phyloP scores from a whole-genome alignment of 1,140 invertebrate species.

The Portunus trituberculatus region DNA sequence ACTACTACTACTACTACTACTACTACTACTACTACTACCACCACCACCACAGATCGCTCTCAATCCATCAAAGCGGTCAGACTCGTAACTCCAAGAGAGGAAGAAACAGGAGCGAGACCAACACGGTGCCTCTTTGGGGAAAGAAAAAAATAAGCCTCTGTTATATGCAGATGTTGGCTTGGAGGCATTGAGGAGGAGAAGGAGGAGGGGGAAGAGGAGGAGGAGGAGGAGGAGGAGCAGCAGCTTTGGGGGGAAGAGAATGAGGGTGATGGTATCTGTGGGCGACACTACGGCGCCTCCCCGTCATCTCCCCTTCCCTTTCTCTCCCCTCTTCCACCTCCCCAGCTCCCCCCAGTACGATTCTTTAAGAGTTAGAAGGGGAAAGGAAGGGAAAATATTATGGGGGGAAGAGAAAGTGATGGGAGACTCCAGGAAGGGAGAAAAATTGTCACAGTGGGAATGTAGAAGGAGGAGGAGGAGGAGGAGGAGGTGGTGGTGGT shows the following conservation, averaged over 20 bases:
- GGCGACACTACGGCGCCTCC: slow-evolving; percentile 1
- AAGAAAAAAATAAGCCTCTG: background rate
- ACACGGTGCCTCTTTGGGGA: background rate
- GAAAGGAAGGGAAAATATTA: background rate
- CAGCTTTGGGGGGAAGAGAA: background rate
- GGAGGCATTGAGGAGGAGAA: background rate
- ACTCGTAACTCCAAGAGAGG: too few species aligned
- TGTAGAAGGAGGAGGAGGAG: background rate
- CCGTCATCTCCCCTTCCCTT: background rate
- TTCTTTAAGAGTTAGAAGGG: slow-evolving; percentile 2
- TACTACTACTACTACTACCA: slow-evolving; percentile 4
- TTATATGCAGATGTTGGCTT: background rate
- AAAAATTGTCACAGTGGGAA: background rate
- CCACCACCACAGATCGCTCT: background rate
- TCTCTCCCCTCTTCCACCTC: background rate
- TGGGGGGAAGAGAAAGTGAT: slow-evolving; percentile 20
- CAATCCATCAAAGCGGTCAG: background rate
- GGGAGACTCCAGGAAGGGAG: background rate
- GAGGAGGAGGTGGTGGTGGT: background rate
- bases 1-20: slow-evolving; percentile 22
- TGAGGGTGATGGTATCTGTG: slow-evolving; percentile 8
- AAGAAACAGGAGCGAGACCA: background rate
- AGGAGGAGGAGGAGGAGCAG: background rate
- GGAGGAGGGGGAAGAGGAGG: background rate
- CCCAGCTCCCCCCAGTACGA: background rate